phyloP scores from a whole-genome alignment of 2,113 vertebrate species.

The Micromys minutus region DNA sequence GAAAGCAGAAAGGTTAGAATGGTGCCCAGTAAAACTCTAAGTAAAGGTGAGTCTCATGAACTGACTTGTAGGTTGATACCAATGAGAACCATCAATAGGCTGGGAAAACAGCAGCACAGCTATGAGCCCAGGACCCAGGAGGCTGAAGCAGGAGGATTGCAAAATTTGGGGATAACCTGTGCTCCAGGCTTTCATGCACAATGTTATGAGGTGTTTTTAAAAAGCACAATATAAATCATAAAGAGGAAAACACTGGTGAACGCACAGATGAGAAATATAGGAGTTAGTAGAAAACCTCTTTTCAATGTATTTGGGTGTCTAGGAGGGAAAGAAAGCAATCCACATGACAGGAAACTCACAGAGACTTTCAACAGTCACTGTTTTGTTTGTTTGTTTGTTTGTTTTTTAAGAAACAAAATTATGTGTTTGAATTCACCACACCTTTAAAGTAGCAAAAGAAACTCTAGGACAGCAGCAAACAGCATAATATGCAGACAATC shows the following conservation, averaged over 20 bases:
- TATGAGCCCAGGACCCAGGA: neutral
- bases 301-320: neutral
- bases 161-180: neutral
- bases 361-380: neutral
- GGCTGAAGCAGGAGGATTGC: neutral
- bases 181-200: neutral
- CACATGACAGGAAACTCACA: neutral
- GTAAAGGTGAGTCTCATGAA: neutral
- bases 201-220: neutral
- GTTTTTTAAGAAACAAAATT: constrained; percentile 6
- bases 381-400: too few relatives aligned
- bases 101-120: too few relatives aligned
- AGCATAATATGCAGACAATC: too few relatives aligned
- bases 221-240: neutral
- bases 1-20: neutral
- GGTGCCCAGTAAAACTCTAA: neutral
- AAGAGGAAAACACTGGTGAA: neutral
- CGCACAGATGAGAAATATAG: neutral
- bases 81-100: neutral
- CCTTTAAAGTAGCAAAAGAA: neutral
- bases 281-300: neutral
- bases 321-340: neutral
- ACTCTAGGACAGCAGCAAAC: neutral
- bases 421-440: neutral
- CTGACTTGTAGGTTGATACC: neutral